Evolutionary conservation across 2,888 invertebrate species (phyloP).

Genomic region (Gerris lacustris): DNA sequence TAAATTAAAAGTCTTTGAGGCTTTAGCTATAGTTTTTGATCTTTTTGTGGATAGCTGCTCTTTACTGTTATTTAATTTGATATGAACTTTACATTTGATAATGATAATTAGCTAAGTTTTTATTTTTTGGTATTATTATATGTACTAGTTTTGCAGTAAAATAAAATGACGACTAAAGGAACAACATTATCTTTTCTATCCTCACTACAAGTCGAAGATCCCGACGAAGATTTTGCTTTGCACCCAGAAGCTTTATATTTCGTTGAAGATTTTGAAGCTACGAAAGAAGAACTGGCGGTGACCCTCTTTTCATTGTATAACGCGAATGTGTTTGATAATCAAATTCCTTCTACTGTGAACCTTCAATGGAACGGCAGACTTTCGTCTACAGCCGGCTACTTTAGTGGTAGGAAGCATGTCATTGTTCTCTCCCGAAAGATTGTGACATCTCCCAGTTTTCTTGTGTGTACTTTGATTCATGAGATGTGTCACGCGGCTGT

Average conservation of each 20-base stretch:
- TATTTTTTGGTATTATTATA: too few relatives aligned
- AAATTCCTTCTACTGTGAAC: neutral
- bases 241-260: neutral
- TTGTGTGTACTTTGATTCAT: neutral
- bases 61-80: too few relatives aligned
- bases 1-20: too few relatives aligned
- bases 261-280: neutral
- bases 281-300: neutral
- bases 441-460: neutral
- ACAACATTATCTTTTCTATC: neutral
- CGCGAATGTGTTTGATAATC: neutral
- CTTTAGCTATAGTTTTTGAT: too few relatives aligned
- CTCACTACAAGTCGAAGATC: neutral
- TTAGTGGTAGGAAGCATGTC: neutral
- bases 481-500: neutral
- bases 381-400: neutral
- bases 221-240: neutral
- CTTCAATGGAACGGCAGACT: neutral
- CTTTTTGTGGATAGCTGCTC: too few relatives aligned
- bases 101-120: too few relatives aligned
- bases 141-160: too few relatives aligned
- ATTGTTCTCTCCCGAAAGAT: neutral
- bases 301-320: neutral
- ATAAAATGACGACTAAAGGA: too few relatives aligned
- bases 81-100: too few relatives aligned